Evolutionary conservation across 1,140 invertebrate species (phyloP).

Genomic region (Hylaeus volcanicus): DNA sequence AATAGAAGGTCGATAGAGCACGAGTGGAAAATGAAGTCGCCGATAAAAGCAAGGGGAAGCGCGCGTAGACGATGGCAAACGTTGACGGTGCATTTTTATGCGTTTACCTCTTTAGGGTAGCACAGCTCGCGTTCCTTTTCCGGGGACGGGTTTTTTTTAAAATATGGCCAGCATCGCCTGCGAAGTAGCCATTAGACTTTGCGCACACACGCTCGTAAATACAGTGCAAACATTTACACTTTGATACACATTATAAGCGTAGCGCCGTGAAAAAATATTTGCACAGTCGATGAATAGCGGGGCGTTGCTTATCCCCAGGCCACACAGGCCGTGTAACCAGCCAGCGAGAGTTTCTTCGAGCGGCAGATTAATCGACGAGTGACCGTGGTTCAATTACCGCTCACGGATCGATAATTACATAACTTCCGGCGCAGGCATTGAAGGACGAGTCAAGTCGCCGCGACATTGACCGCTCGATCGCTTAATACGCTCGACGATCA

Average conservation of each 20-base stretch:
- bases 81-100: no score
- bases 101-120: neutral
- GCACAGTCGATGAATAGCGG: conserved; percentile 17
- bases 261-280: conserved; percentile 36
- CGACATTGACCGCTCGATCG: conserved; percentile 61
- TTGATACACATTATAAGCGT: conserved; percentile 32
- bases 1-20: neutral
- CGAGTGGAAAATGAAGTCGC: neutral
- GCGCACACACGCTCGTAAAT: conserved; percentile 26
- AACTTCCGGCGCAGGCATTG: conserved; percentile 47
- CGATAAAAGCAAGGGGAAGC: neutral
- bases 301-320: neutral
- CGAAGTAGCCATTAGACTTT: conserved; percentile 16
- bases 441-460: conserved; percentile 27
- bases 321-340: neutral
- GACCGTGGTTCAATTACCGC: conserved; percentile 30
- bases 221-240: conserved; percentile 37
- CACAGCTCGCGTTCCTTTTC: neutral
- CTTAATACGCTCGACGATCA: conserved; percentile 40
- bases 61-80: no score
- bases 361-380: conserved; percentile 17
- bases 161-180: neutral
- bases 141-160: neutral
- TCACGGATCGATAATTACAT: conserved; percentile 52
- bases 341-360: neutral